Evolutionary conservation across 2,888 invertebrate genomes (phyloP).

Genomic region (Yponomeuta malinellus): DNA sequence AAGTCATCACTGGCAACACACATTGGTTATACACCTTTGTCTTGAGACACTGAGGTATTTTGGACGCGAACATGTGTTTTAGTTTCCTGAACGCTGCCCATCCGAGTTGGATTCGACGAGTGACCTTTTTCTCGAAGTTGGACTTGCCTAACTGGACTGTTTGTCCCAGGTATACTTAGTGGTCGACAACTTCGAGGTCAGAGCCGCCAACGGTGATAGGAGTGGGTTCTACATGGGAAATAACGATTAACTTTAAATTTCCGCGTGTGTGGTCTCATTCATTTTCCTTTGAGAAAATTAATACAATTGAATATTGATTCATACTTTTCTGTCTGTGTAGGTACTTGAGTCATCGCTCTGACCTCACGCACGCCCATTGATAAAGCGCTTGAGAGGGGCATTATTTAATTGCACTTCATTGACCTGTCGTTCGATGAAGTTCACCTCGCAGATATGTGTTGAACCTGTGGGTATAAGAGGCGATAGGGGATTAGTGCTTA

Average conservation of each 20-base stretch:
- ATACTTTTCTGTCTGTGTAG: neutral
- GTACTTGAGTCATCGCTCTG: neutral
- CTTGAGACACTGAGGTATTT: no score
- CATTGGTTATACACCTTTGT: no score
- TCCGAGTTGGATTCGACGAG: no score
- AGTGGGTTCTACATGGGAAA: no score
- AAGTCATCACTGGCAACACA: no score
- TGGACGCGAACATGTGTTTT: no score
- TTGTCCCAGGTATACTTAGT: no score
- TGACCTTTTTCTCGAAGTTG: no score
- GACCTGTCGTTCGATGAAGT: neutral
- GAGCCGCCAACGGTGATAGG: no score
- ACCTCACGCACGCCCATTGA: neutral
- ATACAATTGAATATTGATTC: neutral
- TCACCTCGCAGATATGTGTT: neutral
- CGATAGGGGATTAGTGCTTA: neutral
- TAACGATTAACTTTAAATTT: neutral
- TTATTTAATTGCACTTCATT: neutral
- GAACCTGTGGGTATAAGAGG: neutral
- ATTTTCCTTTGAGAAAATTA: neutral
- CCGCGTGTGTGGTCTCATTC: neutral
- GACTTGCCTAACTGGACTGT: no score
- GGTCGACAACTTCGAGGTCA: no score
- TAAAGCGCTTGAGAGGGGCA: neutral
- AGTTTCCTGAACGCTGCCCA: no score